Evolutionary conservation across 2,888 invertebrate genomes (phyloP).

Genomic region (Trachelus tabidus): DNA sequence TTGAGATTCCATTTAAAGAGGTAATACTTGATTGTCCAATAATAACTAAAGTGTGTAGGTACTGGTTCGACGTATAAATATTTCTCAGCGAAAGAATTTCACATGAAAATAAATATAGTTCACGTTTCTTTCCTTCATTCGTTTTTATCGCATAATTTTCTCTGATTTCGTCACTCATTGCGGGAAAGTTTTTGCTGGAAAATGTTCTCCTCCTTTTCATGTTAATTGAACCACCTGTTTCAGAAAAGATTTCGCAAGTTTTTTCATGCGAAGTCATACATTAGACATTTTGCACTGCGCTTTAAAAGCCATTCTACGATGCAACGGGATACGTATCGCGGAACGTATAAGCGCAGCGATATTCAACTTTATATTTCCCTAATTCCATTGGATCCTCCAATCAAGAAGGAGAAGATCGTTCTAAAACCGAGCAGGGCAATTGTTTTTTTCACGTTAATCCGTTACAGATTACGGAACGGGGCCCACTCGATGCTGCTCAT

Average conservation of each 20-base stretch:
- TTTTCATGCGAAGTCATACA: neutral
- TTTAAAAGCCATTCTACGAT: too few relatives aligned
- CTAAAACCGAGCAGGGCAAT: too few relatives aligned
- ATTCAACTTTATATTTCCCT: too few relatives aligned
- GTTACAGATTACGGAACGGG: too few relatives aligned
- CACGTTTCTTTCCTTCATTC: slow-evolving; percentile 1
- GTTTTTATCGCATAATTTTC: neutral
- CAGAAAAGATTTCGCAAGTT: neutral
- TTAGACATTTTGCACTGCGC: neutral
- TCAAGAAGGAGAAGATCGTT: too few relatives aligned
- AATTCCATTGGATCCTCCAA: too few relatives aligned
- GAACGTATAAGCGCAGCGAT: too few relatives aligned
- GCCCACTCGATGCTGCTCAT: too few relatives aligned
- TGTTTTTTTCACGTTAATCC: too few relatives aligned
- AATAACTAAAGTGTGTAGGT: slow-evolving; percentile 35
- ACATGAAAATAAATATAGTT: slow-evolving; percentile 32
- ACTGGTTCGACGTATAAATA: slow-evolving; percentile 20
- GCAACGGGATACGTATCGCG: too few relatives aligned
- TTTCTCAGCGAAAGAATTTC: slow-evolving; percentile 19
- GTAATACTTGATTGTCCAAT: slow-evolving; percentile 35
- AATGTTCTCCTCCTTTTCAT: neutral
- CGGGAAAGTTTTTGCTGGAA: neutral
- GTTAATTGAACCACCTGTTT: neutral
- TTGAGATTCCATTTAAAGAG: slow-evolving; percentile 28
- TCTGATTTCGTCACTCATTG: neutral